Conservation (phyloP, 2,888 invertebrate species). For the Papilio protenor region DNA sequence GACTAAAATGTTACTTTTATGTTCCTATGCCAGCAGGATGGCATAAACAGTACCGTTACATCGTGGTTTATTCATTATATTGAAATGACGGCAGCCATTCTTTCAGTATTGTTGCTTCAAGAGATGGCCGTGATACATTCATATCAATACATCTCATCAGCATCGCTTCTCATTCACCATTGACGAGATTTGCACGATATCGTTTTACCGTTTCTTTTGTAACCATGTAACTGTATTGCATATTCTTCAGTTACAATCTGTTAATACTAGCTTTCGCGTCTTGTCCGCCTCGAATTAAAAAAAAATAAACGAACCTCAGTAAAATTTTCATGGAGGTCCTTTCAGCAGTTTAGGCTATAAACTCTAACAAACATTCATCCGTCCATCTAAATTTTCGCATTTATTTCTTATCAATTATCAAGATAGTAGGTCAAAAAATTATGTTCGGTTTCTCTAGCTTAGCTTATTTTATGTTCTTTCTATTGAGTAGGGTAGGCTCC, state of each 20-base stretch:
- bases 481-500: no score
- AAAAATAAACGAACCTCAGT: no score
- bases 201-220: constrained; percentile 17
- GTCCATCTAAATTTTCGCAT: no score
- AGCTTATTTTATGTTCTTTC: neutral
- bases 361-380: no score
- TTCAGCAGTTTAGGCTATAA: no score
- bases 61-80: constrained; percentile 3
- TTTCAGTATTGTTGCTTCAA: neutral
- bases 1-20: neutral
- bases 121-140: neutral
- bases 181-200: neutral
- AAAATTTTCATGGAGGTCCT: no score
- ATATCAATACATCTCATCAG: neutral
- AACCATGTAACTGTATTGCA: neutral
- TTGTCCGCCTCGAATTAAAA: neutral
- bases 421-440: no score
- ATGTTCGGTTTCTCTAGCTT: neutral
- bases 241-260: neutral
- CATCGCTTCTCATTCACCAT: constrained; percentile 4
- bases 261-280: neutral
- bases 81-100: constrained; percentile 7
- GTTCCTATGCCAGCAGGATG: neutral
- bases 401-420: neutral
- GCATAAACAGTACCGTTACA: constrained; percentile 18